Conservation (phyloP, 2,797 vertebrate genomes). For the Sebastes hubbsi region DNA sequence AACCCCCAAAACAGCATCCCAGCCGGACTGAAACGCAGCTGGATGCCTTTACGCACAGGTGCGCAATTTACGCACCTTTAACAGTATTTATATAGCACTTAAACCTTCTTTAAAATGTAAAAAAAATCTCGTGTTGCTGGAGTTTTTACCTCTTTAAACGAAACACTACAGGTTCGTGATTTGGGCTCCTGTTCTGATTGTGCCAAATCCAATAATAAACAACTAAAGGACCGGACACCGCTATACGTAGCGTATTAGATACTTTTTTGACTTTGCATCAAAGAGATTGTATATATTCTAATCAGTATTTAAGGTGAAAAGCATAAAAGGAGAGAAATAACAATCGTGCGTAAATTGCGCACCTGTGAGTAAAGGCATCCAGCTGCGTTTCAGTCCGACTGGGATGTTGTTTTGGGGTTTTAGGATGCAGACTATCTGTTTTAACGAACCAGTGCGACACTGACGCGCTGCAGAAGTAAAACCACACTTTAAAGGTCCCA, state of each 20-base stretch:
- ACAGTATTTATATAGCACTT: too few species aligned
- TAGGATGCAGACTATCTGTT: constrained; percentile 9
- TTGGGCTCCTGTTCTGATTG: neutral
- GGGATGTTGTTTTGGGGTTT: neutral
- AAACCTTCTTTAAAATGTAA: too few species aligned
- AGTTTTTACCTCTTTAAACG: too few species aligned
- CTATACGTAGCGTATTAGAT: neutral
- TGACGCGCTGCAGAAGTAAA: constrained; percentile 18
- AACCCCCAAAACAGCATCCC: too few species aligned
- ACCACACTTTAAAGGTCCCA: too few species aligned
- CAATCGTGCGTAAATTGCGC: constrained; percentile 1
- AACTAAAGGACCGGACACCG: neutral
- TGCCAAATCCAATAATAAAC: neutral
- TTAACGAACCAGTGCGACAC: constrained; percentile 55
- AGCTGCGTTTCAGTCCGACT: neutral
- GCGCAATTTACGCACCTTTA: too few species aligned
- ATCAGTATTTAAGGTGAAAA: neutral
- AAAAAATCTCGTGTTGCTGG: too few species aligned
- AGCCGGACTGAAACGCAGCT: too few species aligned
- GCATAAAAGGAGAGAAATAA: neutral
- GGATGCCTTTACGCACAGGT: too few species aligned
- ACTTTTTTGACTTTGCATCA: neutral
- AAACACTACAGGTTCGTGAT: too few species aligned
- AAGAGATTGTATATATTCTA: neutral
- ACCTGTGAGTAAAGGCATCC: neutral